Evolutionary conservation across 2,113 vertebrate genomes (phyloP).

Genomic region (Dipodomys spectabilis): DNA sequence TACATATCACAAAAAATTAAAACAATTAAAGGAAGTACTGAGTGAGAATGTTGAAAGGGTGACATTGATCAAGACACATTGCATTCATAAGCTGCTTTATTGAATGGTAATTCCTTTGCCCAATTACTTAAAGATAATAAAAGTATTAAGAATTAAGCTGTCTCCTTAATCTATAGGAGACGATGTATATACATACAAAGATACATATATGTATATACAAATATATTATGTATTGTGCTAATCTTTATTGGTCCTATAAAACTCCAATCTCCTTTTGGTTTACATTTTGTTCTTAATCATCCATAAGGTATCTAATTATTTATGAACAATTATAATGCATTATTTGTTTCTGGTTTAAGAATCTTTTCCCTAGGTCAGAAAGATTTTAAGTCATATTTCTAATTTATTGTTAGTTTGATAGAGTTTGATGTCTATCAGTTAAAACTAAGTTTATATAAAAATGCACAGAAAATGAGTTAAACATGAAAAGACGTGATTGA

Average conservation of each 20-base stretch:
- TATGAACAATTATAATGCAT: not conserved
- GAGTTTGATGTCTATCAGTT: not conserved
- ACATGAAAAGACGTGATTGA: not conserved
- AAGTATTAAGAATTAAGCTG: not conserved
- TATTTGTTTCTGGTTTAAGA: not conserved
- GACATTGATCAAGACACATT: too few relatives aligned
- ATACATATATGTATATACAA: not conserved
- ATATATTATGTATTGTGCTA: not conserved
- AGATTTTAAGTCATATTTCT: not conserved
- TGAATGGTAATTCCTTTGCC: too few relatives aligned
- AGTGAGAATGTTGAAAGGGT: too few relatives aligned
- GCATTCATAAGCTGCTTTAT: too few relatives aligned
- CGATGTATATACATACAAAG: not conserved
- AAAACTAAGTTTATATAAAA: not conserved
- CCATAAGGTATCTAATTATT: not conserved
- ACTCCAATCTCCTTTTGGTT: not conserved
- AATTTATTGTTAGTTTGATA: not conserved
- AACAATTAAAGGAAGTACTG: not conserved
- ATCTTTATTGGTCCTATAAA: not conserved
- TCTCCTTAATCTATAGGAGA: not conserved
- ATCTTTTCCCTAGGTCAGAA: not conserved
- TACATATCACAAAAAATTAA: not conserved
- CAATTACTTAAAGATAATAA: too few relatives aligned
- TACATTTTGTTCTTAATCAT: slow-evolving; percentile 11
- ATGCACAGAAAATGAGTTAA: not conserved